Base-by-base conservation (phyloP, 92 coral and sea anemone genomes). In the Chrysogorgia sp. region DNA sequence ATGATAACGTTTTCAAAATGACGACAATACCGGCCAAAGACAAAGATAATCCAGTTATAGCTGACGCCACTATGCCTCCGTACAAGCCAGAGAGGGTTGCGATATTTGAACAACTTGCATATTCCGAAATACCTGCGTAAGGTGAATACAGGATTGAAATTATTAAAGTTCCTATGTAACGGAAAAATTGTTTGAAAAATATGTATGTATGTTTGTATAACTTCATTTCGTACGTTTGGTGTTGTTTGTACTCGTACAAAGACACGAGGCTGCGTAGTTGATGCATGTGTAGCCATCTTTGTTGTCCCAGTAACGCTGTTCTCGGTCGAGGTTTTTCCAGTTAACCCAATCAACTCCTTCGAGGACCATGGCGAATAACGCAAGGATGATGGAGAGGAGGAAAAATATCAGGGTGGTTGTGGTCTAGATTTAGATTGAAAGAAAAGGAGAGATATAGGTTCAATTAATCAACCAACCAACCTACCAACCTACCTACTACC, bases 281-380 rank as follows among this genome's bases (percentile, higher is more conserved):
- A 20, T 5, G 43, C 79, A 72, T 0, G 26, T 10, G 37, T 55
- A 72, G 24, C 66, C 79, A 34, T 53, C 52, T 55, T 72, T 72
- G 24, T 56, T 50, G 24, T 72, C 79, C 65, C 52, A 72, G 19
- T 17, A 10, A 13, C 21, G 58, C 15, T 41, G 65, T 20, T 48
- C 23, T 0, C 79, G 15, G 32, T 72, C 65, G 48, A 53, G 15
- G 52, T 72, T 72, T 50, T 72, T 72, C 79, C 79, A 72, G n/a
- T 17, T 2, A 19, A 72, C 79, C 79, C 79, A 72, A 25, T 72
- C 79, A 20, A 35, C 49, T 52, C 79, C 79, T 23, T 72, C 79
- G 65, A 72, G 65, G 35, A 72, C 52, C 34, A 72, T 72, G n/a
- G 79, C 79, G 30, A 72, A 72, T 65, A 72, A 34, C 49, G 65